A percentile compares a stretch with the other conserved stretches of the same genome.
Evolutionary conservation across 2,113 vertebrate genomes (phyloP).

Genomic region (Hyaena hyaena): DNA sequence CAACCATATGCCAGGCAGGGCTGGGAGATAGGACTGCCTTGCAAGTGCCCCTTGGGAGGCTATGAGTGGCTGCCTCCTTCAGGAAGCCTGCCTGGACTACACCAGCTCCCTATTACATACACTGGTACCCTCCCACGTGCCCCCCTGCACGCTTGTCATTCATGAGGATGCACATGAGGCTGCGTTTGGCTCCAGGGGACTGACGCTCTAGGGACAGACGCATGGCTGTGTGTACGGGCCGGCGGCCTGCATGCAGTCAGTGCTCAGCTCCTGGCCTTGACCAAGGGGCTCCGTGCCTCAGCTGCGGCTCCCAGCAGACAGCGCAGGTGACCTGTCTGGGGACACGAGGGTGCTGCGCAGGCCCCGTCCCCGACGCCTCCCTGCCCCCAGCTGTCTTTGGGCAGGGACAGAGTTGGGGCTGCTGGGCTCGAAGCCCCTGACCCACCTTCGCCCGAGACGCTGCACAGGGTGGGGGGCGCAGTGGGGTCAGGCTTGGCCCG

Average conservation of each 20-base stretch:
- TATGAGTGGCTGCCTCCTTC: background rate
- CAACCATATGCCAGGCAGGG: background rate
- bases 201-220: accelerated
- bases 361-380: background rate
- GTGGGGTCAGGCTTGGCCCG: background rate
- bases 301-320: background rate
- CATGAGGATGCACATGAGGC: background rate
- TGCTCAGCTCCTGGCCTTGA: background rate
- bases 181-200: background rate
- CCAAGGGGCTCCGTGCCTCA: background rate
- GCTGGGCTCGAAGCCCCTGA: background rate
- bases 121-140: background rate
- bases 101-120: background rate
- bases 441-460: background rate
- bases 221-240: accelerated
- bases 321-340: background rate
- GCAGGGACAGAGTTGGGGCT: background rate
- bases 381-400: background rate
- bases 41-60: background rate
- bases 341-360: background rate
- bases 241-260: accelerated
- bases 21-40: background rate
- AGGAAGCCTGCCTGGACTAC: background rate
- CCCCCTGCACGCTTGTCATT: background rate
- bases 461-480: too few relatives aligned